These are phyloP conservation scores for Pyrgilauda ruficollis DNA, from an alignment of 2,113 vertebrate species.

Conservation along the genomic window DNA sequence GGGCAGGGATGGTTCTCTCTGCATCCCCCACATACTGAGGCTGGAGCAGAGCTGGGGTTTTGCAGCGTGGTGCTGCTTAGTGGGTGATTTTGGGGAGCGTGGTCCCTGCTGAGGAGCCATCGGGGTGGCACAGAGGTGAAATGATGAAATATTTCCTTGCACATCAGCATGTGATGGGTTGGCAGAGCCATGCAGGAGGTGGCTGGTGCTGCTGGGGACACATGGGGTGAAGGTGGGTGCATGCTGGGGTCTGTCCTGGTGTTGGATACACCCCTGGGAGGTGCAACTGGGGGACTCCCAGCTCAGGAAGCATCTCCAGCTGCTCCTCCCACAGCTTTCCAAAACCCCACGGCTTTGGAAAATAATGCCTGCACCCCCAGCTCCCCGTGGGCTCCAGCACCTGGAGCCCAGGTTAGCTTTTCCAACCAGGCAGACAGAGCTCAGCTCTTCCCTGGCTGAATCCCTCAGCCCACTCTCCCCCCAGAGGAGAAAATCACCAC, in stretches of 20 bases:
- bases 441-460: background rate
- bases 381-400: accelerated
- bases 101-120: accelerated
- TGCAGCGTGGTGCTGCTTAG: accelerated
- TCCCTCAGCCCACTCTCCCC: background rate
- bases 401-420: background rate
- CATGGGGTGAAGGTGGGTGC: accelerated
- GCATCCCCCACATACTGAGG: background rate
- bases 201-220: background rate
- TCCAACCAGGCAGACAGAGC: background rate
- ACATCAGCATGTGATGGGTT: accelerated
- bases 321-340: background rate
- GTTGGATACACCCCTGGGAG: background rate
- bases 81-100: background rate
- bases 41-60: background rate
- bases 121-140: accelerated
- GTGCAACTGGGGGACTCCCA: background rate
- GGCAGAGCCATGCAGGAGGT: accelerated
- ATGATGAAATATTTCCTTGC: background rate
- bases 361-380: accelerated
- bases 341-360: accelerated
- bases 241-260: background rate
- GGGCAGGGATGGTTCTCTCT: background rate
- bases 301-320: background rate
- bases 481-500: background rate